Evolutionary conservation across 2,797 vertebrate species (phyloP), one percentile per base, ranked within the genome.

Genomic region (Sciaenops ocellatus): DNA sequence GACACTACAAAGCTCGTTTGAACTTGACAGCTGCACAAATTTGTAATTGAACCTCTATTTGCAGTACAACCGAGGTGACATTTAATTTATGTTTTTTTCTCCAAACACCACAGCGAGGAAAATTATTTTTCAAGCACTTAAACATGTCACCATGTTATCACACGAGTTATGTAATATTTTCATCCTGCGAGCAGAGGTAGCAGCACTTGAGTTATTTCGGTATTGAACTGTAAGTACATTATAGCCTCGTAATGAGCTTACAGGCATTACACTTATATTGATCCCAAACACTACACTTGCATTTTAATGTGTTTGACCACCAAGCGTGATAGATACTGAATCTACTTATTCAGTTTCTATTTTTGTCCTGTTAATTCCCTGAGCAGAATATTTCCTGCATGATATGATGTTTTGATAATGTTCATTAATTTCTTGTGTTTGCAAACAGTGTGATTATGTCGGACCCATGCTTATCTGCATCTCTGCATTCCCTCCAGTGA

Each of bases 281-380:
- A 89, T 86, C 73, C 81, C n/a, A 41, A 76, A 70, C 63, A 62
- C 77, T 59, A 22, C 62, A 57, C 42, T 73, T 69, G 79, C 73
- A 88, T 83, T 70, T 80, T 34, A 80, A 80, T 83, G 68, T 15
- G 22, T 34, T 42, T 3, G 55, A 79, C 48, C 48, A 62, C 34
- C 16, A 47, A 65, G 22, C 50, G 22, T 50, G 30, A 34, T 13
- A 30, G 26, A 71, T 51, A 15, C 44, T 22, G 47, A 47, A 69
- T 52, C 22, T 38, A 57, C 57, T 52, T 11, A 17, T 76, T 41
- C 5, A 8, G 20, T 24, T 38, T 9, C n/a, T 59, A 6, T 44
- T 69, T 51, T 30, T 48, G 3, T 34, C 15, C 3, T 63, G 17
- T 59, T 51, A 77, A 51, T 44, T 30, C 50, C 50, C 24, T 11